Evolutionary conservation across 2,888 invertebrate species (phyloP).

Genomic region (Exocentrus adspersus): DNA sequence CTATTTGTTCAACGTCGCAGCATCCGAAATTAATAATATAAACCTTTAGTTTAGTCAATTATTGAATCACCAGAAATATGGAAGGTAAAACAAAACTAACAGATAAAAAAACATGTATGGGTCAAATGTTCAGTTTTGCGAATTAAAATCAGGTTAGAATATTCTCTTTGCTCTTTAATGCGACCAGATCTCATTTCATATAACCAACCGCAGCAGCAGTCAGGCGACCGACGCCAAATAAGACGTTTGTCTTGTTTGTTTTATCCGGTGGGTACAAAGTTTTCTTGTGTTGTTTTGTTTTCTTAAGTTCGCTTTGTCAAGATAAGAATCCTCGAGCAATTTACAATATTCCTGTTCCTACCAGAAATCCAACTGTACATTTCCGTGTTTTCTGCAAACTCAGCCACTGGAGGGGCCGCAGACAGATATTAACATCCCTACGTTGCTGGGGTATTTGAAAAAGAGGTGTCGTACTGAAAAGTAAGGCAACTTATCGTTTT

Average conservation of each 20-base stretch:
- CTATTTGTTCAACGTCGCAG: too few species aligned
- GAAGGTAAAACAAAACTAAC: too few species aligned
- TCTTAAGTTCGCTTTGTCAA: conserved; percentile 54
- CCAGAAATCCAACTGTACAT: conserved; percentile 26
- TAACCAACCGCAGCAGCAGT: conserved; percentile 51
- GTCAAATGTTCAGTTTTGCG: too few species aligned
- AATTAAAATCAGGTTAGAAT: background rate
- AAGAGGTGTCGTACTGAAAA: background rate
- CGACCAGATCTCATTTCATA: conserved; percentile 40
- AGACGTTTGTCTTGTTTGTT: conserved; percentile 57
- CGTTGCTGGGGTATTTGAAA: conserved; percentile 17
- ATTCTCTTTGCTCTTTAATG: conserved; percentile 31
- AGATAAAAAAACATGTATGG: too few species aligned
- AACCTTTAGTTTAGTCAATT: too few species aligned
- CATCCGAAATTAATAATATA: too few species aligned
- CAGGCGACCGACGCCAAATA: conserved; percentile 56
- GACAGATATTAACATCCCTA: conserved; percentile 17
- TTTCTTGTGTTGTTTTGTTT: conserved; percentile 53
- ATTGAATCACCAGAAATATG: too few species aligned
- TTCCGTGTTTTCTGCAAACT: conserved; percentile 43
- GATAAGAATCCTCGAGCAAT: conserved; percentile 55
- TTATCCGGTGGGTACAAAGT: conserved; percentile 54
- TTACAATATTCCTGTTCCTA: conserved; percentile 51
- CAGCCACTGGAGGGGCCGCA: conserved; percentile 39
- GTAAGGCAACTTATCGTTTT: too few species aligned